A percentile compares a stretch with the other conserved stretches of the same genome.
Evolutionary conservation across 1,140 invertebrate genomes (phyloP).

Genomic region (Drosophila arawakana): DNA sequence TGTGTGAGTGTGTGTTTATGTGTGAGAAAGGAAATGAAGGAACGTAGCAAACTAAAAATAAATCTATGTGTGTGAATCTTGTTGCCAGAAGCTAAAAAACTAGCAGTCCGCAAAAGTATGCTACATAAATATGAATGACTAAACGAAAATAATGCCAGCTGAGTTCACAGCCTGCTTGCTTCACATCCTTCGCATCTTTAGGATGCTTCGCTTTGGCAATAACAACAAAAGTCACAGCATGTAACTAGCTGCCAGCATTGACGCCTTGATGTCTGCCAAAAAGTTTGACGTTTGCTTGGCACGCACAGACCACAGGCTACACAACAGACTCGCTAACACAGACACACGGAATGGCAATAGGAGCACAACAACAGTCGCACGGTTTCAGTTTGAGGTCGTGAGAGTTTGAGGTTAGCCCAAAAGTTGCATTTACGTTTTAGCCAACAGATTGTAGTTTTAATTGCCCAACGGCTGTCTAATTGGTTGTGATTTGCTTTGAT

Average conservation of each 20-base stretch:
- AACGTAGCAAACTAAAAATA: slow-evolving; percentile 33
- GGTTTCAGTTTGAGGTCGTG: slow-evolving; percentile 7
- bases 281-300: slow-evolving; percentile 66
- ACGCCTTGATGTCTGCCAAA: slow-evolving; percentile 73
- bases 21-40: slow-evolving; percentile 51
- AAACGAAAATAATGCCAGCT: slow-evolving; percentile 51
- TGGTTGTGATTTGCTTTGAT: slow-evolving; percentile 22
- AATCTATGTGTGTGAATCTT: background rate
- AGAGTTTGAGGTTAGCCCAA: slow-evolving; percentile 1
- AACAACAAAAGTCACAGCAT: slow-evolving; percentile 51
- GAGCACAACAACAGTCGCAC: slow-evolving; percentile 33
- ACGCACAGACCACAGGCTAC: slow-evolving; percentile 45
- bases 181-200: slow-evolving; percentile 1
- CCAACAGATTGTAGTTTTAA: slow-evolving; percentile 30
- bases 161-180: slow-evolving; percentile 20
- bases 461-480: slow-evolving; percentile 28
- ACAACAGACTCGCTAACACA: background rate
- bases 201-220: slow-evolving; percentile 16
- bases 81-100: slow-evolving; percentile 28
- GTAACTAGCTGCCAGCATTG: slow-evolving; percentile 36
- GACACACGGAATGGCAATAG: background rate
- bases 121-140: slow-evolving; percentile 59
- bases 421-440: slow-evolving; percentile 48
- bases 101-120: slow-evolving; percentile 52
- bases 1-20: background rate